Conservation (phyloP, 2,888 invertebrate genomes). For the Caenorhabditis zanzibari region DNA sequence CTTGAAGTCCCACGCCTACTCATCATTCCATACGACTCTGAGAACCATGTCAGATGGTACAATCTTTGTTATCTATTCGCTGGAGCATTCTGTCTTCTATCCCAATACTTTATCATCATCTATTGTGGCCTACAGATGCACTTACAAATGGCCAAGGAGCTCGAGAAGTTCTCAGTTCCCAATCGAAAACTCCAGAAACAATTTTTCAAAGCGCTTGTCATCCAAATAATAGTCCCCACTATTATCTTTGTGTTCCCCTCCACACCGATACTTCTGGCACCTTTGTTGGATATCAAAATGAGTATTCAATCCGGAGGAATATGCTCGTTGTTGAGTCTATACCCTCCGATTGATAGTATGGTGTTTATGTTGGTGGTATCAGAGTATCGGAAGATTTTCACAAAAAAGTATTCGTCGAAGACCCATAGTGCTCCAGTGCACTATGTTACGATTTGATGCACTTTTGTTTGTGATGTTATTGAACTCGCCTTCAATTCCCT, state of each 20-base stretch:
- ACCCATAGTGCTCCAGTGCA: background rate
- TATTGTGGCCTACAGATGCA: conserved; percentile 21
- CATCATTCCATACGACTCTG: background rate
- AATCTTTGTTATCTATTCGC: conserved; percentile 2
- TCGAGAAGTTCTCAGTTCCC: conserved; percentile 8
- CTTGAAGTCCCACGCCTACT: conserved; percentile 8
- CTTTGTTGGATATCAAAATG: conserved; percentile 9
- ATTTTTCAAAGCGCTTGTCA: conserved; percentile 24
- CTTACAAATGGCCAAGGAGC: background rate
- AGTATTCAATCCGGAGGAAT: conserved; percentile 2
- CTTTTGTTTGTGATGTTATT: background rate
- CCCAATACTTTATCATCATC: conserved; percentile 13
- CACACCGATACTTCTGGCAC: background rate
- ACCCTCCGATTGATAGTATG: conserved; percentile 14
- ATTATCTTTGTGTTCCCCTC: conserved; percentile 10
- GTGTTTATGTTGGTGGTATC: conserved; percentile 10
- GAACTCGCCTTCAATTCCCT: too few species aligned
- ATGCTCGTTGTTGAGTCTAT: conserved; percentile 1
- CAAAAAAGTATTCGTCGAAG: background rate
- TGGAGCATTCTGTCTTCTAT: background rate
- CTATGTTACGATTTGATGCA: background rate
- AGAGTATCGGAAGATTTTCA: conserved; percentile 7
- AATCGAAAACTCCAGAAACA: conserved; percentile 30
- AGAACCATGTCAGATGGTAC: background rate
- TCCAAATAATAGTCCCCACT: conserved; percentile 23